Evolutionary conservation across 2,113 vertebrate genomes (phyloP).

Genomic region (Sebastes fasciatus): DNA sequence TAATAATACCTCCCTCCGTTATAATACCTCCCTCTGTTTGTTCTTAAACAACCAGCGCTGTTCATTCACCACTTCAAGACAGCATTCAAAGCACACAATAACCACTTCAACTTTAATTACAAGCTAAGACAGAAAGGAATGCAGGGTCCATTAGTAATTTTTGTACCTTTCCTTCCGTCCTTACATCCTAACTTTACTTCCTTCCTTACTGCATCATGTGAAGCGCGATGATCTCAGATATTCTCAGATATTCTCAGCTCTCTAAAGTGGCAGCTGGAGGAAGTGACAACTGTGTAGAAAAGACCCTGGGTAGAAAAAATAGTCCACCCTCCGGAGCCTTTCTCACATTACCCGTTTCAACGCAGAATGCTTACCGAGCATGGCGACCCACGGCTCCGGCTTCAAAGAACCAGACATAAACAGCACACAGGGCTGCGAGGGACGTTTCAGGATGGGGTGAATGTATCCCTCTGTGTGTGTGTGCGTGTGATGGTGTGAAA

Average conservation of each 20-base stretch:
- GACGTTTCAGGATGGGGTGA: slow-evolving; percentile 44
- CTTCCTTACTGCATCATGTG: slow-evolving; percentile 46
- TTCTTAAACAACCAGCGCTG: slow-evolving; percentile 25
- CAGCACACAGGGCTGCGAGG: slow-evolving; percentile 23
- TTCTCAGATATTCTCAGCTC: slow-evolving; percentile 49
- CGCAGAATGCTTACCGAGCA: slow-evolving; percentile 35
- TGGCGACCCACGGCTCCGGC: slow-evolving; percentile 44
- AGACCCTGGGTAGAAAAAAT: slow-evolving; percentile 51
- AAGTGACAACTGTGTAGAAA: slow-evolving; percentile 70
- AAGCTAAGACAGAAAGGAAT: slow-evolving; percentile 36
- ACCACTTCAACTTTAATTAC: slow-evolving; percentile 28
- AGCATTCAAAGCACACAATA: slow-evolving; percentile 33
- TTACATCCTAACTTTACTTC: slow-evolving; percentile 62
- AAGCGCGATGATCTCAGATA: slow-evolving; percentile 21
- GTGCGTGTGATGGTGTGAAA: slow-evolving; percentile 63
- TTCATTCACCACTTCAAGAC: slow-evolving; percentile 35
- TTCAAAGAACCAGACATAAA: slow-evolving; percentile 57
- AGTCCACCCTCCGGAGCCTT: slow-evolving; percentile 53
- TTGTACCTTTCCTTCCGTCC: slow-evolving; percentile 57
- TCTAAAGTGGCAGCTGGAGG: slow-evolving; percentile 72
- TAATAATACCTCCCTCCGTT: slow-evolving; percentile 9
- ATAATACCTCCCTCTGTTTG: slow-evolving; percentile 37
- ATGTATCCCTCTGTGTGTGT: slow-evolving; percentile 24
- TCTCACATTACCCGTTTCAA: slow-evolving; percentile 67
- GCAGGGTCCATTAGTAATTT: slow-evolving; percentile 38